A percentile compares a stretch with the other conserved stretches of the same genome.
These are phyloP conservation scores for Psylliodes chrysocephalus DNA, from an alignment of 2,888 invertebrate species.

Conservation along the genomic window DNA sequence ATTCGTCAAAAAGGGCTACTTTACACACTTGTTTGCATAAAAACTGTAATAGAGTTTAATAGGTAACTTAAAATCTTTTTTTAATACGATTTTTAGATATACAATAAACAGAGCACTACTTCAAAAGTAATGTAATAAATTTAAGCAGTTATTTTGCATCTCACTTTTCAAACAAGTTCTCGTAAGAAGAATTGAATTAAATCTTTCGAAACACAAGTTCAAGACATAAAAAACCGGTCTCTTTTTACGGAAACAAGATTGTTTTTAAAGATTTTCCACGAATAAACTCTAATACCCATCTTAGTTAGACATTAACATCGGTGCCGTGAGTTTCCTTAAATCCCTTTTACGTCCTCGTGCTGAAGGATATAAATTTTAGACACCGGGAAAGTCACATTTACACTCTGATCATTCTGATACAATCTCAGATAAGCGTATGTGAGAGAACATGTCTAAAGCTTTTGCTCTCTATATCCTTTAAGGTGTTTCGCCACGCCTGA, in stretches of 20 bases:
- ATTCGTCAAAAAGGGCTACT: too few relatives aligned
- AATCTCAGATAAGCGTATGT: constrained; percentile 24
- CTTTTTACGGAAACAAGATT: constrained; percentile 1
- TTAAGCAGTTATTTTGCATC: too few relatives aligned
- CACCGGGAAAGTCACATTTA: constrained; percentile 12
- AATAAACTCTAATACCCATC: not conserved
- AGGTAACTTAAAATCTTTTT: too few relatives aligned
- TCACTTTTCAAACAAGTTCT: too few relatives aligned
- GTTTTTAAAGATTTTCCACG: not conserved
- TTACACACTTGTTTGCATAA: too few relatives aligned
- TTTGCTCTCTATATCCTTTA: constrained; percentile 19
- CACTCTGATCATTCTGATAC: constrained; percentile 12
- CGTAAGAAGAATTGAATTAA: too few relatives aligned
- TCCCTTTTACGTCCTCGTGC: not conserved
- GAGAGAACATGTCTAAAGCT: constrained; percentile 4
- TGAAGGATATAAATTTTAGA: constrained; percentile 19
- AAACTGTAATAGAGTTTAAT: too few relatives aligned
- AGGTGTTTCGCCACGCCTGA: too few relatives aligned
- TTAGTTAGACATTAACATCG: not conserved
- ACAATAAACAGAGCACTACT: too few relatives aligned
- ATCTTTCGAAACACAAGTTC: too few relatives aligned
- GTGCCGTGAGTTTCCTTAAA: not conserved
- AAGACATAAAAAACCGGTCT: not conserved
- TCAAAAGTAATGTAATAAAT: too few relatives aligned
- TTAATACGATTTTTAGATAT: too few relatives aligned